Evolutionary conservation across 2,888 invertebrate species (phyloP), one percentile per base, ranked within the genome.

Genomic region (Trypoxylon attenuatum): DNA sequence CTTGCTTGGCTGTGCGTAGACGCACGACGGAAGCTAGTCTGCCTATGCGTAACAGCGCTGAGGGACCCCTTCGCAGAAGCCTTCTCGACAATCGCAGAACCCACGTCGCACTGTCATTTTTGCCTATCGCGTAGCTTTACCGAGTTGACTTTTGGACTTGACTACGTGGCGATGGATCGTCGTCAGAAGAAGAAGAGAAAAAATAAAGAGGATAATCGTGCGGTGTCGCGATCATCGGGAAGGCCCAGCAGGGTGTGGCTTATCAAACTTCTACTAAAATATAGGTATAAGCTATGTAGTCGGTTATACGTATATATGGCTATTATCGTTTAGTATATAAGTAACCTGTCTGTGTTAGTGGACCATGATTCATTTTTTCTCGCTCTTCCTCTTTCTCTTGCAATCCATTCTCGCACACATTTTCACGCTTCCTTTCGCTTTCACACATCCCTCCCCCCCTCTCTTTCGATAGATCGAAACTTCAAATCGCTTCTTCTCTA

Each of bases 191-290:
- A n/a, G n/a, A n/a, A n/a, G n/a, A n/a, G 22, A 23, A 4, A 18
- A 8, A 13, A 22, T 18, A 5, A 29, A 16, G 23, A 21, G 29
- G 13, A 45, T 54, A 6, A 45, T 51, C 38, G 43, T 16, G 42
- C 41, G 49, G 63, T 50, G 21, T 42, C 52, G 41, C 54, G 42
- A 51, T 39, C 57, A 22, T 75, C 78, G 58, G 72, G 71, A 71
- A 74, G 69, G 69, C 62, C 67, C 72, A 62, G 70, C 60, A 53
- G 47, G 33, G 55, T 56, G 69, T 63, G 65, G 73, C 76, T 82
- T 82, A 79, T 81, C 82, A 78, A 82, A 81, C 71, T 82, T 82
- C 82, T 86, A 85, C 82, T 85, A 86, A 86, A 85, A 85, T 83
- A 84, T 85, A 83, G 76, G 76, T 82, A 78, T 78, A 76, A 79